phyloP scores from a whole-genome alignment of 1,140 invertebrate genomes.

The Plectus sambesii region DNA sequence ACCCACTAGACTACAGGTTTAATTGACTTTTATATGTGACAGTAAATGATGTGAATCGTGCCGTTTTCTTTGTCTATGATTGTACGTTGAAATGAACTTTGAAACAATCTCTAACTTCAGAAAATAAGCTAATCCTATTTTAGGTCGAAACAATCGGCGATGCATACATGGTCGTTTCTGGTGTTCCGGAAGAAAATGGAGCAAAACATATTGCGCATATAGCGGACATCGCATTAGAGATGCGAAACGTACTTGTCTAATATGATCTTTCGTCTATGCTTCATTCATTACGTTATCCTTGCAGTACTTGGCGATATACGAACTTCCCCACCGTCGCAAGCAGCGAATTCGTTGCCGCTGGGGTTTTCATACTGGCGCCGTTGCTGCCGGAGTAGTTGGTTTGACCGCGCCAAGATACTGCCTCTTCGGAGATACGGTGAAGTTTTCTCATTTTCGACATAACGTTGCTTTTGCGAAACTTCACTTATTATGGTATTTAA shows the following conservation, averaged over 20 bases:
- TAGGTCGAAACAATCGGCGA: conserved; percentile 37
- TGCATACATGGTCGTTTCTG: conserved; percentile 39
- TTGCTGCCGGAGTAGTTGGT: conserved; percentile 46
- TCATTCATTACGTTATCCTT: conserved; percentile 15
- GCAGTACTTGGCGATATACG: conserved; percentile 33
- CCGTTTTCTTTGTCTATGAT: too few relatives aligned
- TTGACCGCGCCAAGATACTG: conserved; percentile 49
- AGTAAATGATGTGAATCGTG: too few relatives aligned
- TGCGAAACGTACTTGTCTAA: conserved; percentile 26
- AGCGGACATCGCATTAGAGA: conserved; percentile 33
- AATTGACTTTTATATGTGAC: too few relatives aligned
- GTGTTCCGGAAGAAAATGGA: conserved; percentile 43
- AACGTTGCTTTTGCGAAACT: too few relatives aligned
- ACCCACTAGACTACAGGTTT: too few relatives aligned
- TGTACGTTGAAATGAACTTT: too few relatives aligned
- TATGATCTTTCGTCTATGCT: background rate
- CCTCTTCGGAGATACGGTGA: conserved; percentile 78
- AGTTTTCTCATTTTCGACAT: too few relatives aligned
- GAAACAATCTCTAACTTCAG: too few relatives aligned
- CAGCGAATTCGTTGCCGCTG: conserved; percentile 35
- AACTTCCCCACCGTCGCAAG: conserved; percentile 33
- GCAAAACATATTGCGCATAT: conserved; percentile 29
- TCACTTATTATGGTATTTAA: too few relatives aligned
- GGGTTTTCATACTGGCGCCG: conserved; percentile 42
- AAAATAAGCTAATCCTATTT: too few relatives aligned